These are phyloP conservation scores for Enteromius fasciolatus DNA, from an alignment of 2,797 vertebrate species.

Conservation along the genomic window DNA sequence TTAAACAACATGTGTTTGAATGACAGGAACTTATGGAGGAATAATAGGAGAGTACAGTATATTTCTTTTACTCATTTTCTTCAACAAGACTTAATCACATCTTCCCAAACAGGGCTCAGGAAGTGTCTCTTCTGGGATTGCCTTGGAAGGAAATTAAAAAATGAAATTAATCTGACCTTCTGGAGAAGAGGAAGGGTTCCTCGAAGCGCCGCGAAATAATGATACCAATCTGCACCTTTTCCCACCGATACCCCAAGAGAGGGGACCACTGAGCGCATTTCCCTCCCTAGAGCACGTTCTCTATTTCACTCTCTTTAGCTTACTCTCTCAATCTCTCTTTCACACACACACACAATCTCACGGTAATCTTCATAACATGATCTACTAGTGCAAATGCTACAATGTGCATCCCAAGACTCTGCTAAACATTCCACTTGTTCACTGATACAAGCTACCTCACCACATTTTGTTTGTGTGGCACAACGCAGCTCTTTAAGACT, in stretches of 20 bases:
- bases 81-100: constrained; percentile 70
- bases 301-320: background rate
- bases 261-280: background rate
- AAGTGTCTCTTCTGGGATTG: constrained; percentile 66
- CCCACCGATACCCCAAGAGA: constrained; percentile 39
- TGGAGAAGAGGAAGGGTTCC: constrained; percentile 58
- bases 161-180: constrained; percentile 74
- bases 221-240: constrained; percentile 55
- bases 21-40: constrained; percentile 50
- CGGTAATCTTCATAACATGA: background rate
- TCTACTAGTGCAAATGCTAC: background rate
- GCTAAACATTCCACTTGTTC: background rate
- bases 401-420: background rate
- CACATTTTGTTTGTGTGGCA: background rate
- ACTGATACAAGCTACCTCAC: background rate
- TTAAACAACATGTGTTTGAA: constrained; percentile 57
- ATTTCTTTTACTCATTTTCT: constrained; percentile 57
- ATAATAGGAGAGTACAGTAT: constrained; percentile 56
- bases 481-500: background rate
- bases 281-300: background rate
- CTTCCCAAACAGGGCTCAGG: constrained; percentile 64
- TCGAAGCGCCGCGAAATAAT: constrained; percentile 55
- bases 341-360: background rate
- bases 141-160: constrained; percentile 75
- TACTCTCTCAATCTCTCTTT: background rate